Evolutionary conservation across 1,140 invertebrate genomes (phyloP), one percentile per base, ranked within the genome.

Genomic region (Conus betulinus): DNA sequence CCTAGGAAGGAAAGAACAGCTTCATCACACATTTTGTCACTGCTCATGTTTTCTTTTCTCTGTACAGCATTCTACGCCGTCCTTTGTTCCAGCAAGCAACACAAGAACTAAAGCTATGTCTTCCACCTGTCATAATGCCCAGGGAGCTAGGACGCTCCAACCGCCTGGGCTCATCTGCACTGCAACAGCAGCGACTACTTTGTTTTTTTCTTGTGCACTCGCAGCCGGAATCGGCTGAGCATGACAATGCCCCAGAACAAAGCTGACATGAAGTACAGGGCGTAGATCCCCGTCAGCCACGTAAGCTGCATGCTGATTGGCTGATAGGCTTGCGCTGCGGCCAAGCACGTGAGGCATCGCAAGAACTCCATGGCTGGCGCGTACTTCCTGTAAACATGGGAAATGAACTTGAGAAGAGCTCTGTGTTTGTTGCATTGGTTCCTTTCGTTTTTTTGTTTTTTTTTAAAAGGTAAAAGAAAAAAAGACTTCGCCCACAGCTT

Each of bases 311-410:
- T 55, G 17, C 11, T 55, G 71, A 87, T 78, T 87, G 85, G 85
- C 51, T 87, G n/a, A 55, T 13, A 87, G 39, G 25, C 20, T 10
- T 57, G 67, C 6, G 51, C 87, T 74, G 39, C 63, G 52, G 55
- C 60, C 57, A 90, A 15, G 52, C 23, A 90, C 3, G 84, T 83
- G 67, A 90, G 10, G 85, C 90, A 90, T 6, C 90, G 88, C 25
- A 86, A 15, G 11, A 88, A 76, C 83, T 90, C 90, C 82, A 90
- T 55, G 81, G 51, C 76, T 7, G 88, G 83, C 7, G 74, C 88
- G 51, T 88, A 88, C 11, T 55, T 23, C 52, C 90, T 90, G 85
- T 15, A 89, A 52, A 85, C 53, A 90, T 0, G 11, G 7, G 7
- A 8, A 13, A n/a, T 8, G 71, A 20, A 20, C 7, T 13, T 20